Percentiles rank a stretch among this genome's conserved stretches.
These are phyloP conservation scores for Temnothorax unifasciatus DNA, from an alignment of 2,888 invertebrate genomes.

Conservation along the genomic window DNA sequence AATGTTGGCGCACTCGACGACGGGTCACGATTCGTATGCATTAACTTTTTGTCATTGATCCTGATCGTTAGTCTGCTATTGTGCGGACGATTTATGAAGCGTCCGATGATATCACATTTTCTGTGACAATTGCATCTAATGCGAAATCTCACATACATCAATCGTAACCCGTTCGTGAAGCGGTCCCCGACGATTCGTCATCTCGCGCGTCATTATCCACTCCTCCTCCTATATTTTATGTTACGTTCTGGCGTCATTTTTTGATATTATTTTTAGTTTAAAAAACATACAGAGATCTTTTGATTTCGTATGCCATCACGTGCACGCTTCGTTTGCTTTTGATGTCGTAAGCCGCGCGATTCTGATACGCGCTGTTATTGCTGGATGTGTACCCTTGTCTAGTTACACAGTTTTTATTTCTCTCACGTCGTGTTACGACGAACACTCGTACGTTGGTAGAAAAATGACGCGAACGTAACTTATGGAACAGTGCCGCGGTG, in stretches of 20 bases:
- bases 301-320: conserved; percentile 43
- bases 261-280: conserved; percentile 65
- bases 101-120: neutral
- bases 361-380: conserved; percentile 33
- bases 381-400: conserved; percentile 42
- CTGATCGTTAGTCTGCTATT: conserved; percentile 12
- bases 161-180: conserved; percentile 50
- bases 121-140: neutral
- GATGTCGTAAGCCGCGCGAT: conserved; percentile 58
- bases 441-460: conserved; percentile 70
- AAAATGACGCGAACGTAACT: conserved; percentile 84
- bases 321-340: conserved; percentile 75
- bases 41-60: neutral
- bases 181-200: conserved; percentile 47
- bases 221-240: conserved; percentile 69
- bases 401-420: conserved; percentile 48
- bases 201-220: conserved; percentile 50
- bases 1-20: conserved; percentile 23
- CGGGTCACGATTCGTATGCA: conserved; percentile 24
- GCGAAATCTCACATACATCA: neutral
- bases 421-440: conserved; percentile 69
- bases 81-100: neutral
- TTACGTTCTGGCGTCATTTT: conserved; percentile 77
- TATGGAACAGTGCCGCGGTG: conserved; percentile 86
- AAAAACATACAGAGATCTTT: conserved; percentile 31